Base-by-base conservation (phyloP, 2,797 vertebrate species). In the Chrysocyon brachyurus region DNA sequence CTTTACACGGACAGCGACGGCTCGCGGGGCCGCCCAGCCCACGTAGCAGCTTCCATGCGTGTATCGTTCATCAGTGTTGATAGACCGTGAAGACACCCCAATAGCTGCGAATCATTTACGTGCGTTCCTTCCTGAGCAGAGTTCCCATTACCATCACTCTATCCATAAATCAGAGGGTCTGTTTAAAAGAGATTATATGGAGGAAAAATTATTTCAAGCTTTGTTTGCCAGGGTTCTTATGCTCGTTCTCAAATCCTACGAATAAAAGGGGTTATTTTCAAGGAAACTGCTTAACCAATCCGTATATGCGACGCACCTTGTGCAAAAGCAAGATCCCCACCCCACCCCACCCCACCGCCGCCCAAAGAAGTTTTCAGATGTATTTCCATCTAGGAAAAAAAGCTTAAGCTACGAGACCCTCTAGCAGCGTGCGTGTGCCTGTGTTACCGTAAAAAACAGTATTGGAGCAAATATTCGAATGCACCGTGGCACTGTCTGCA, bases 201-300 rank as follows among this genome's bases (percentile, higher is more conserved):
- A 96, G 68, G 63, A 91, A 90, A 95, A 61, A 33, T 90, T 57
- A 86, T 95, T 95, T 91, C 40, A 66, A 96, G 86, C 73, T 94
- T 91, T 94, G 92, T 92, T 96, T 94, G 54, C 49, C 12, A 57
- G 57, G 9, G 26, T 31, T 89, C 40, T 94, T 75, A 59, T 12
- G 54, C 31, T 81, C 40, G 10, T 24, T 86, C 52, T 66, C 49
- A 93, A 95, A 72, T 54, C 31, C 64, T 63, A 12, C 5, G 22
- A 84, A 56, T 64, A 89, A 78, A 95, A 59, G 10, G n/a, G 22
- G 4, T 73, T 73, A 31, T 91, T 97, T 91, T 92, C n/a, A 89
- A 78, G 36, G 12, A 28, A 89, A 73, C 28, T 24, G 28, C 54
- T 92, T 91, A 61, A 72, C 9, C 54, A 11, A 26, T 85, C 52